Conservation (phyloP, 2,888 invertebrate species). For the Melieria picta region DNA sequence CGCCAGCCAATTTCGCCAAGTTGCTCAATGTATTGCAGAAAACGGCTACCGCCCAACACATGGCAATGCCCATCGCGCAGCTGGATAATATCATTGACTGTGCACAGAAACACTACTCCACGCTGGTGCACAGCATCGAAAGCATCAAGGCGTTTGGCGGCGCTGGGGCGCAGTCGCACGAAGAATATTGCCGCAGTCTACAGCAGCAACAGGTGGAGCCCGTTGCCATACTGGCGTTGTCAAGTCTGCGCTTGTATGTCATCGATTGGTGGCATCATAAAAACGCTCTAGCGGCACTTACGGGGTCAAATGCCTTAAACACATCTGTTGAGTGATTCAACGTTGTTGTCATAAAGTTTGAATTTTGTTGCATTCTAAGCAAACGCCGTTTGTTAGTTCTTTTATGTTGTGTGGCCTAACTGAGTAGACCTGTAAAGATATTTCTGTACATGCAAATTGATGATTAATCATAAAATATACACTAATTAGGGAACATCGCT, state of each 20-base stretch:
- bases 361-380: not conserved
- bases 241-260: slow-evolving; percentile 53
- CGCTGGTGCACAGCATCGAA: slow-evolving; percentile 50
- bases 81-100: slow-evolving; percentile 57
- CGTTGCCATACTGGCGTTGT: slow-evolving; percentile 50
- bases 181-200: slow-evolving; percentile 52
- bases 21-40: slow-evolving; percentile 61
- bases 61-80: slow-evolving; percentile 47
- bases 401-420: not conserved
- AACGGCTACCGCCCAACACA: slow-evolving; percentile 47
- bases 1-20: slow-evolving; percentile 52
- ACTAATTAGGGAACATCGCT: too few species aligned
- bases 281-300: not conserved
- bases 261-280: slow-evolving; percentile 51
- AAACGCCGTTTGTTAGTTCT: not conserved
- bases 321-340: not conserved
- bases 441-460: not conserved
- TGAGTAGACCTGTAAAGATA: not conserved
- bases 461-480: too few species aligned
- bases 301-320: not conserved
- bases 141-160: slow-evolving; percentile 56
- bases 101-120: slow-evolving; percentile 53
- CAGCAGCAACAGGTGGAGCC: slow-evolving; percentile 37
- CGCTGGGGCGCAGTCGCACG: slow-evolving; percentile 49
- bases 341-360: not conserved